Evolutionary conservation across 2,888 invertebrate genomes (phyloP), one percentile per base, ranked within the genome.

Genomic region (Cryptocephalus primarius): DNA sequence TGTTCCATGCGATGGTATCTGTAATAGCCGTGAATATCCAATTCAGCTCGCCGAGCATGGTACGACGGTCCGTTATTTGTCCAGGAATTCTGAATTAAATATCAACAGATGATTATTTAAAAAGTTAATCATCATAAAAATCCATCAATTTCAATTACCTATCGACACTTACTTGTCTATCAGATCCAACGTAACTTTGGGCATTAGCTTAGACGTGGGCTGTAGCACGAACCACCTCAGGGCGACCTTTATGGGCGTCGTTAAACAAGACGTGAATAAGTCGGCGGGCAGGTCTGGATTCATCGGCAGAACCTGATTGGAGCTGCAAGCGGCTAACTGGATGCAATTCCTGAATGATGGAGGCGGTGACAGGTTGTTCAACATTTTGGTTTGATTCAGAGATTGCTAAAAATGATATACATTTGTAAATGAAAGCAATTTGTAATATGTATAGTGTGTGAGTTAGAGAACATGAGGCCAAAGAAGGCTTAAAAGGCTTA

Each of bases 21-120:
- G 99, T 99, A 59, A 99, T 95, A 40, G 99, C 97, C 2, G 99
- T 99, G 74, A 99, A 99, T 66, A 99, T 96, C 99, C 99, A 99
- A 76, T 99, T 99, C 49, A 99, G 75, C 74, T 99, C 97, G 42
- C 99, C 99, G 55, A 97, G 77, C 90, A 97, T 93, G 32, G 99
- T 96, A 60, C 94, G 79, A 13, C 96, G 78, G 73, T 97, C 96
- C 56, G 87, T 88, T 57, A 95, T 79, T 65, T 88, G 88, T 1
- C 99, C 99, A 8, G 97, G 97, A 60, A 99, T 92, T 71, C 91
- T 90, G 54, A 39, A 60, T 51, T 50, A 4, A 22, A 22, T 22
- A 4, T 22, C 22, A 22, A 22, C 2, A 22, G 6, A 43, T 33
- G 12, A 8, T 33, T 10, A 32, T 6, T 14, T 33, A 43, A 8